Base-by-base conservation (phyloP, 2,888 invertebrate genomes). In the Griposia aprilina region DNA sequence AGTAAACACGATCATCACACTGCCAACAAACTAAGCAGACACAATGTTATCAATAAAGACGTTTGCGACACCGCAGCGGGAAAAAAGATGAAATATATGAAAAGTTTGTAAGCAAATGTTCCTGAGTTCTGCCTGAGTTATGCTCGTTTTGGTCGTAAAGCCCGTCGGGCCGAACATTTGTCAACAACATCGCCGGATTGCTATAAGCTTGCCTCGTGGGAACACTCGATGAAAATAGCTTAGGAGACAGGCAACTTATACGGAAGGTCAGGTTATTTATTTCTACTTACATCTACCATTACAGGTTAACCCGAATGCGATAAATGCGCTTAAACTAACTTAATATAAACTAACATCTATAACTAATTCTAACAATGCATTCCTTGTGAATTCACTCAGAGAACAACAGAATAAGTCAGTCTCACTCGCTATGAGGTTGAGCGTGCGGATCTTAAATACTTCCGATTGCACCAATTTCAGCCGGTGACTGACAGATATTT, bases 51-150 rank as follows among this genome's bases (percentile, higher is more conserved):
- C 86, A 80, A 86, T 84, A 84, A 83, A 86, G 74, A 70, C 72
- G 71, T 78, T 76, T 13, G 26, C 66, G 55, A 73, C 45, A 76
- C 80, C 62, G 20, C 72, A 63, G 36, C 23, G 65, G 20, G 59
- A 73, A 86, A 86, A 85, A 82, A 85, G 30, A 85, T 89, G 84
- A 89, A 74, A 85, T 85, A 89, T 86, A 50, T 62, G 63, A 59
- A 60, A 87, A 89, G 84, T 89, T 88, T 83, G 76, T 69, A 80
- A 71, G 81, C 75, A 89, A 89, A 89, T 87, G 74, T 80, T 82
- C 78, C 81, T 80, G 85, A 83, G 78, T 73, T 72, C 30, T 74
- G 36, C 6, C 59, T 77, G 81, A 80, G 81, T 80, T 81, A 80
- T 81, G 82, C 52, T 52, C 80, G 77, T 80, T 69, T 76, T n/a